Percentiles rank a stretch among this genome's conserved stretches.
Conservation (phyloP, 1,140 invertebrate species). For the Dinothrombium tinctorium region DNA sequence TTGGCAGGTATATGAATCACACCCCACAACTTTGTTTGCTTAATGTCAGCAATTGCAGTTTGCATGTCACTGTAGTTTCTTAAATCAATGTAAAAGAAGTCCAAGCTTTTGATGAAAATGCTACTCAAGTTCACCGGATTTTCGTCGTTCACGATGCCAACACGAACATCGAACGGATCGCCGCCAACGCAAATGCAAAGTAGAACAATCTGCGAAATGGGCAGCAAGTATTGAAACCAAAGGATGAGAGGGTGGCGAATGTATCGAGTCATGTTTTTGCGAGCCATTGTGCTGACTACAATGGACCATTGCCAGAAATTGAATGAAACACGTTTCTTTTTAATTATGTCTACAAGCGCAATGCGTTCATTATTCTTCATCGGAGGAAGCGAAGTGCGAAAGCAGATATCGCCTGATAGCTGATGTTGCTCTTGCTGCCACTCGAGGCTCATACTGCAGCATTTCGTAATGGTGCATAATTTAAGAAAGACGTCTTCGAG, state of each 20-base stretch:
- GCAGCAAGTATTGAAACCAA: constrained; percentile 61
- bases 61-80: not conserved
- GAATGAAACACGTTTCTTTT: not conserved
- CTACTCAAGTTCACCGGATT: not conserved
- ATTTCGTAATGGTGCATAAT: constrained; percentile 3
- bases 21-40: constrained; percentile 12
- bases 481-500: constrained; percentile 6
- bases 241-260: constrained; percentile 14
- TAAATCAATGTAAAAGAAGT: not conserved
- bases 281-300: constrained; percentile 2
- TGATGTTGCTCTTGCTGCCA: not conserved
- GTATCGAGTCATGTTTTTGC: constrained; percentile 13
- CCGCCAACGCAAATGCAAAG: constrained; percentile 82
- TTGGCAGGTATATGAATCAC: constrained; percentile 8
- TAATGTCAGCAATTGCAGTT: constrained; percentile 9
- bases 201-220: constrained; percentile 74
- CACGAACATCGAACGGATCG: constrained; percentile 51
- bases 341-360: not conserved
- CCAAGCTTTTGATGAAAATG: constrained; percentile 1
- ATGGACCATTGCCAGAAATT: not conserved
- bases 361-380: not conserved
- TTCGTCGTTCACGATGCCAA: constrained; percentile 44
- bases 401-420: not conserved
- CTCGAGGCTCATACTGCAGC: too few species aligned
- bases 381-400: not conserved